Percentiles rank a stretch among this genome's conserved stretches.
Evolutionary conservation across 1,140 invertebrate genomes (phyloP).

Genomic region (Argopecten irradians): DNA sequence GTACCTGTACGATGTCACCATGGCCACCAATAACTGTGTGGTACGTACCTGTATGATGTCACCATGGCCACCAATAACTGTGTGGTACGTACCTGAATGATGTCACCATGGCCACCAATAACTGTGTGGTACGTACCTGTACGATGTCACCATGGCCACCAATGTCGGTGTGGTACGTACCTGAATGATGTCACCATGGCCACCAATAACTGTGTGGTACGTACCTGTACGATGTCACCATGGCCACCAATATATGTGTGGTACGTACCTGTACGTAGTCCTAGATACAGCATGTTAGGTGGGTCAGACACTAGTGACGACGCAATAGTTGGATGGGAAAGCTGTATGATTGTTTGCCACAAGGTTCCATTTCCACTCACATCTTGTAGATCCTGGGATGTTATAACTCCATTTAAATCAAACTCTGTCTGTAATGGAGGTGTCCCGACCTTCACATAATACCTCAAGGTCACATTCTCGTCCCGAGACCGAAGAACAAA

Average conservation of each 20-base stretch:
- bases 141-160: no score
- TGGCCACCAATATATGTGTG: neutral
- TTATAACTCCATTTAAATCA: constrained; percentile 30
- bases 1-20: no score
- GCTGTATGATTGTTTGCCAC: neutral
- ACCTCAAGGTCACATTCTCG: constrained; percentile 27
- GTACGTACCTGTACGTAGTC: neutral
- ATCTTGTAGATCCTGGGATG: neutral
- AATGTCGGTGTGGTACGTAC: no score
- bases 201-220: no score
- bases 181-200: no score
- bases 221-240: no score
- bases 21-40: no score
- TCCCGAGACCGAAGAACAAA: constrained; percentile 25
- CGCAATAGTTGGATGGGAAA: neutral
- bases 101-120: no score
- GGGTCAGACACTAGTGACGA: neutral
- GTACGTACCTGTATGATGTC: no score
- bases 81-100: no score
- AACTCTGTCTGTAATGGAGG: neutral
- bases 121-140: no score
- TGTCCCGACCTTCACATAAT: constrained; percentile 32
- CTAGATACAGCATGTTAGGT: neutral
- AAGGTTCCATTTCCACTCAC: neutral
- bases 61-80: no score